Conservation (phyloP, 2,888 invertebrate species). For the Mesopsocus fuscifrons region DNA sequence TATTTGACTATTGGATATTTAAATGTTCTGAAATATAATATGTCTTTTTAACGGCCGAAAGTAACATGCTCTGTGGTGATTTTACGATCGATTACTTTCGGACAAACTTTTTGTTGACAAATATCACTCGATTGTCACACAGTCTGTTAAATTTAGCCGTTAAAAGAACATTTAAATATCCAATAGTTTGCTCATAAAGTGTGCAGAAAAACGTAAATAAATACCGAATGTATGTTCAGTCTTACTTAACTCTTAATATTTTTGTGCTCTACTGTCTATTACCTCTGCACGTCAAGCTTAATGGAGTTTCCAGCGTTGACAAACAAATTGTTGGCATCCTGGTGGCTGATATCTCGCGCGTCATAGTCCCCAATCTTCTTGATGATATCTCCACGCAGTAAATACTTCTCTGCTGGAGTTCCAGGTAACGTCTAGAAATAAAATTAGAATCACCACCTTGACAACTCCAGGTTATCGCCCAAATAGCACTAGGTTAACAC, state of each 20-base stretch:
- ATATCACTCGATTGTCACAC: no score
- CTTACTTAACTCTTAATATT: no score
- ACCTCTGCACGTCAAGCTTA: slow-evolving; percentile 69
- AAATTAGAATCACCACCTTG: not conserved
- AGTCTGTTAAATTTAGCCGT: not conserved
- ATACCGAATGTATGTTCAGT: no score
- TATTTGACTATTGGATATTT: no score
- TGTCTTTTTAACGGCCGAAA: no score
- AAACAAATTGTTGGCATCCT: slow-evolving; percentile 78
- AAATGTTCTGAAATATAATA: no score
- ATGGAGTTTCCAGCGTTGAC: slow-evolving; percentile 62
- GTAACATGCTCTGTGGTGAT: not conserved
- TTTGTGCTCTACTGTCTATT: no score
- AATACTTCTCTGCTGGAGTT: slow-evolving; percentile 64
- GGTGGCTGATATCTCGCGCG: slow-evolving; percentile 68
- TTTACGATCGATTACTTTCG: no score
- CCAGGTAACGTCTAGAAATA: slow-evolving; percentile 60
- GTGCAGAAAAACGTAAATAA: no score
- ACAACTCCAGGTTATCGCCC: not conserved
- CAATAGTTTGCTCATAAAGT: no score
- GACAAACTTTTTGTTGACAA: no score
- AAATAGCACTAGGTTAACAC: not conserved
- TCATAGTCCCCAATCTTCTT: slow-evolving; percentile 80
- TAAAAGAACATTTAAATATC: no score
- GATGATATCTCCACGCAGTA: slow-evolving; percentile 79